phyloP scores from a whole-genome alignment of 2,113 vertebrate genomes.

The Lasiurus borealis region DNA sequence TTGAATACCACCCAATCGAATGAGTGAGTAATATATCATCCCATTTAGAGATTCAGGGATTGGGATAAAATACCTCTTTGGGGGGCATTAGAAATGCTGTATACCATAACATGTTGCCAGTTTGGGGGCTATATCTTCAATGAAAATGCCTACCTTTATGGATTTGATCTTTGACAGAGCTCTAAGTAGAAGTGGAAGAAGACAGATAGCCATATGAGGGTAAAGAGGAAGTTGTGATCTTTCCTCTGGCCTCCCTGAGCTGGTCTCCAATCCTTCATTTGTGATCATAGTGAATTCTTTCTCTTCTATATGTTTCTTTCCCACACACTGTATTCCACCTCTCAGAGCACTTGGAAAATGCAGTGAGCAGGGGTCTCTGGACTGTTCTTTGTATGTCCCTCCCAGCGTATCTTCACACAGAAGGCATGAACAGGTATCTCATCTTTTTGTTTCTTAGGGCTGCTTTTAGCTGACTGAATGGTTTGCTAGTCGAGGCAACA shows the following conservation, averaged over 20 bases:
- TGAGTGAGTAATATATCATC: not conserved
- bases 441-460: conserved; percentile 89
- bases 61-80: not conserved
- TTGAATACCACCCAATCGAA: not conserved
- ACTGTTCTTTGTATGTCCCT: conserved; percentile 90
- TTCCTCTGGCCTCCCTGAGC: not conserved
- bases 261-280: not conserved
- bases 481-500: conserved; percentile 85
- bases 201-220: not conserved
- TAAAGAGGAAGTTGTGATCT: not conserved
- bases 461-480: conserved; percentile 88
- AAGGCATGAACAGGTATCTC: conserved; percentile 90
- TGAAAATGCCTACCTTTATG: not conserved
- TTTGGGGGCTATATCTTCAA: not conserved
- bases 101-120: not conserved
- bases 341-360: conserved; percentile 89
- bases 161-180: not conserved
- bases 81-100: not conserved
- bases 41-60: not conserved
- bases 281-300: not conserved
- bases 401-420: conserved; percentile 90
- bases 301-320: conserved; percentile 25
- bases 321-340: conserved; percentile 82
- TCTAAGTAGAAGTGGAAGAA: not conserved
- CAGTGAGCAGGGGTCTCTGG: conserved; percentile 87